Conservation (phyloP, 2,888 invertebrate species). For the Agrochola lota region DNA sequence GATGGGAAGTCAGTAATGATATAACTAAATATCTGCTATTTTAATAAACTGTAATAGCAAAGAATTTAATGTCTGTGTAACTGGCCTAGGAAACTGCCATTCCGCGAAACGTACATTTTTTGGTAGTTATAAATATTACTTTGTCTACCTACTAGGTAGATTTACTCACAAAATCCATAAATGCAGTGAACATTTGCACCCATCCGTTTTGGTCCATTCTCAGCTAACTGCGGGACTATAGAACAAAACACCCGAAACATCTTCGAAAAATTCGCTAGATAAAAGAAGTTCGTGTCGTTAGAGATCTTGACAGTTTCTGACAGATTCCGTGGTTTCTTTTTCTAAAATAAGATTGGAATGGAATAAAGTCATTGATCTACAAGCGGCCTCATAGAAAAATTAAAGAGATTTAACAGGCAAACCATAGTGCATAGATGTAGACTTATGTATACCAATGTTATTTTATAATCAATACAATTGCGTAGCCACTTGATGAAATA, state of each 20-base stretch:
- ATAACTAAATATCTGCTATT: background rate
- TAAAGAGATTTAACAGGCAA: background rate
- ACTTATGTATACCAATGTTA: background rate
- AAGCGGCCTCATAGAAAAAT: constrained; percentile 11
- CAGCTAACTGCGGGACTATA: constrained; percentile 10
- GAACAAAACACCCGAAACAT: constrained; percentile 35
- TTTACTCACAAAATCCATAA: constrained; percentile 27
- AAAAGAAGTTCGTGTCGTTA: too few species aligned
- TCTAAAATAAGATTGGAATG: background rate
- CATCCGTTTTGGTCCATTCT: constrained; percentile 1
- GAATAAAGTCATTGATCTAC: background rate
- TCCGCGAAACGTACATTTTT: background rate
- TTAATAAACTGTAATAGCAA: background rate
- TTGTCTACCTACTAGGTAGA: too few species aligned
- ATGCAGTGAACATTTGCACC: background rate
- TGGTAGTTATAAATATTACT: background rate
- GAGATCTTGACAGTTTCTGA: constrained; percentile 6
- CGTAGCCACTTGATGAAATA: background rate
- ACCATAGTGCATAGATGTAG: background rate
- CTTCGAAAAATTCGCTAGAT: background rate
- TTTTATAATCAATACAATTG: background rate
- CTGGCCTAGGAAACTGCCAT: background rate
- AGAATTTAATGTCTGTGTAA: too few species aligned
- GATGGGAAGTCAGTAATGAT: background rate
- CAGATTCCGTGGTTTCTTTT: constrained; percentile 1